Evolutionary conservation across 2,113 vertebrate genomes (phyloP).

Genomic region (Alectura lathami): DNA sequence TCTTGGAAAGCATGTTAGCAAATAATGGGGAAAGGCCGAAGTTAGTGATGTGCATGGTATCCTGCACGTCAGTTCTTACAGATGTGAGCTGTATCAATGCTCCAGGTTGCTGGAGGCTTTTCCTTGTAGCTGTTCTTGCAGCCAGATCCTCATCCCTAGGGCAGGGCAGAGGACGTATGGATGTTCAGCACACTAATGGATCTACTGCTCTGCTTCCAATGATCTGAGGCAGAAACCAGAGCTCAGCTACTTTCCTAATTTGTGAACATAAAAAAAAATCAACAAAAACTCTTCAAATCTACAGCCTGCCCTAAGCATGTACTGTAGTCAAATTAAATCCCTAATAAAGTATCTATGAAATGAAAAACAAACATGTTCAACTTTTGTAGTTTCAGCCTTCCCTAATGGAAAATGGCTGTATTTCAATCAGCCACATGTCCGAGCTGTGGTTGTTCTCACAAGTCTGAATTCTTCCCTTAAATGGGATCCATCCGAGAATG

Average conservation of each 20-base stretch:
- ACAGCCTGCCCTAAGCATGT: slow-evolving; percentile 22
- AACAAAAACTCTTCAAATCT: slow-evolving; percentile 20
- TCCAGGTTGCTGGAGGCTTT: neutral
- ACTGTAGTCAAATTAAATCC: slow-evolving; percentile 50
- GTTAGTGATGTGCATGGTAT: neutral
- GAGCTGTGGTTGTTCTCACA: neutral
- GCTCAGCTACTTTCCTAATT: neutral
- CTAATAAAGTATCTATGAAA: slow-evolving; percentile 61
- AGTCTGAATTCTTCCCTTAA: slow-evolving; percentile 47
- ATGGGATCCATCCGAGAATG: neutral
- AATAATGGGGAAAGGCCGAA: neutral
- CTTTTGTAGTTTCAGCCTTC: slow-evolving; percentile 52
- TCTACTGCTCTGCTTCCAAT: neutral
- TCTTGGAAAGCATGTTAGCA: neutral
- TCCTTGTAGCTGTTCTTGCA: neutral
- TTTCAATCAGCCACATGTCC: slow-evolving; percentile 33
- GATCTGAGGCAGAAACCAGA: neutral
- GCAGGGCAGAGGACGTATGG: neutral
- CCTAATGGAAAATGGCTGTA: slow-evolving; percentile 45
- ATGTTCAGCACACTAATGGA: neutral
- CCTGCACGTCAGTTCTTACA: neutral
- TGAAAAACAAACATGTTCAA: slow-evolving; percentile 49
- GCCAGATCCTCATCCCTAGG: neutral
- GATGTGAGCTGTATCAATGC: neutral
- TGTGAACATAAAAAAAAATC: slow-evolving; percentile 28